Evolutionary conservation across 2,797 vertebrate species (phyloP), one percentile per base, ranked within the genome.

Genomic region (Enteromius trimaculatus): DNA sequence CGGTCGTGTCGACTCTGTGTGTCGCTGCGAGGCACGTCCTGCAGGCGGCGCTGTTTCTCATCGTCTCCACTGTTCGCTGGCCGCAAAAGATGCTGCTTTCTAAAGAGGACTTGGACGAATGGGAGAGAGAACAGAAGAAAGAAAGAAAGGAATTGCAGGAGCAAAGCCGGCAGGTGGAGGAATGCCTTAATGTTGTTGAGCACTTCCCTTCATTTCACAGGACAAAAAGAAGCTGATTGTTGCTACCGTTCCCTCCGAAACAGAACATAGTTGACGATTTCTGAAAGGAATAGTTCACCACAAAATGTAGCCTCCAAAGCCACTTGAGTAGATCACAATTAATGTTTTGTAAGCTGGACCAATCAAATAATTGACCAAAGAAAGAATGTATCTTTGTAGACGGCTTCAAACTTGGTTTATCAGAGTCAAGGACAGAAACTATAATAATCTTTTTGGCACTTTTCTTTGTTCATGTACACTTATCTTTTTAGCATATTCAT

Each of bases 181-280:
- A 93, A 69, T 94, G 93, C 87, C 90, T 93, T 89, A 92, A 65
- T 92, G 91, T 23, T 93, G 92, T 68, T 91, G 0, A 91, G 92
- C 86, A 92, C 91, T 83, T 92, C 92, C 70, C 85, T 93, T 74
- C 91, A 90, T 91, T 92, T 84, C 92, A 92, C 91, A 93, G 85
- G 92, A 92, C 19, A 13, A 13, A 29, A 16, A 14, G 23, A 62
- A n/a, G n/a, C 23, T 62, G 58, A 55, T 55, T n/a, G 8, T 21
- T 55, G 7, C 21, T n/a, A 8, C 2, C 42, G 10, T 11, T 42
- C 10, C 19, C 19, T 53, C 19, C 8, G 51, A 51, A 21, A 21
- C 17, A 53, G 44, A 47, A 47, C 44, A 14, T 51, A 51, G 5
- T 23, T 42, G 66, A 44, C 11, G 7, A 23, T 23, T 69, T 10